A percentile compares a stretch with the other conserved stretches of the same genome.
phyloP scores from a whole-genome alignment of 2,888 invertebrate species.

The Agrochola macilenta region DNA sequence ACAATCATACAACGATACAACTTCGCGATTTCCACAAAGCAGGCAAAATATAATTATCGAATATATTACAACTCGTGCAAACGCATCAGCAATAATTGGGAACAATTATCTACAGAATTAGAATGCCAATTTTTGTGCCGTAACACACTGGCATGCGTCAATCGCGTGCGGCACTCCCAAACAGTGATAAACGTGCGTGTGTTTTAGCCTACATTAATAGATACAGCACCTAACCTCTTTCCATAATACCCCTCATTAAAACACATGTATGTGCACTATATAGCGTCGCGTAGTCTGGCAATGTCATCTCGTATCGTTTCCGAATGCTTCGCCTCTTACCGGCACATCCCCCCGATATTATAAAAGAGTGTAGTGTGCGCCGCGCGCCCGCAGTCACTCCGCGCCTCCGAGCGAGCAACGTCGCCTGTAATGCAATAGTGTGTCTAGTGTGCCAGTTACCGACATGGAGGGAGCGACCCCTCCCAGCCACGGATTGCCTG shows the following conservation, averaged over 20 bases:
- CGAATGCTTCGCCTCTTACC: constrained; percentile 85
- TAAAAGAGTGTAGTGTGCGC: constrained; percentile 81
- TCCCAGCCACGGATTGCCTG: constrained; percentile 81
- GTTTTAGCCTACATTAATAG: constrained; percentile 45
- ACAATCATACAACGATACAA: constrained; percentile 32
- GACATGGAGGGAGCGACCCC: constrained; percentile 85
- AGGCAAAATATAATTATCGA: constrained; percentile 39
- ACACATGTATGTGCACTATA: constrained; percentile 49
- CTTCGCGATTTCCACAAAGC: constrained; percentile 55
- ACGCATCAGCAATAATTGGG: constrained; percentile 50
- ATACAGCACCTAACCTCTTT: constrained; percentile 61
- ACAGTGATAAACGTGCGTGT: constrained; percentile 52
- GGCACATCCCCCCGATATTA: constrained; percentile 87
- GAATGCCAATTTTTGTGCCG: constrained; percentile 52
- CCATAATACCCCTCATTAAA: constrained; percentile 59
- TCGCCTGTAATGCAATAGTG: constrained; percentile 84
- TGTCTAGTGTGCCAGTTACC: constrained; percentile 74
- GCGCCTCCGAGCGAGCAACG: constrained; percentile 84
- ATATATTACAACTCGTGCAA: constrained; percentile 29
- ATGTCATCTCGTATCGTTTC: constrained; percentile 85
- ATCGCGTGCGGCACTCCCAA: constrained; percentile 61
- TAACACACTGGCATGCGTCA: constrained; percentile 42
- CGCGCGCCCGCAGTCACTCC: constrained; percentile 88
- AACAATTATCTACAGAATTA: constrained; percentile 53
- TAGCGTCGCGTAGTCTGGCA: constrained; percentile 80